Evolutionary conservation across 2,113 vertebrate genomes (phyloP).

Genomic region (Gallinago paraguaiae): DNA sequence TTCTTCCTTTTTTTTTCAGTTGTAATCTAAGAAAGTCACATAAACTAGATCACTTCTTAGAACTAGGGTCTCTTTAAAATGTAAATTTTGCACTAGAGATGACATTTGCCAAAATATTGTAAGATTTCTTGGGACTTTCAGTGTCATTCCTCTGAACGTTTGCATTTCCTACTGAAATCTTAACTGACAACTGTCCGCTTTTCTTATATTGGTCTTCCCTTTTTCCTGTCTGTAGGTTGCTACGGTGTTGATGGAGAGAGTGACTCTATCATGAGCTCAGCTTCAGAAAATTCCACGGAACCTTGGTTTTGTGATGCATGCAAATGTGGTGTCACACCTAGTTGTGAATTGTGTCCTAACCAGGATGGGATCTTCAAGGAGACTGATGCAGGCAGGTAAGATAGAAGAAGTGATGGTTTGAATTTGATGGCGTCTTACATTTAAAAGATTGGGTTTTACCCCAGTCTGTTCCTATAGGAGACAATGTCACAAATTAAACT

Average conservation of each 20-base stretch:
- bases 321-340: constrained; percentile 94
- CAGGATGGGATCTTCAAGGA: constrained; percentile 99
- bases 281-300: constrained; percentile 97
- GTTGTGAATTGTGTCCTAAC: constrained; percentile 96
- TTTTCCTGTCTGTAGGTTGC: constrained; percentile 80
- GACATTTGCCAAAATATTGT: neutral
- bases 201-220: neutral
- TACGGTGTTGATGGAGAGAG: constrained; percentile 99
- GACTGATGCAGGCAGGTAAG: constrained; percentile 95
- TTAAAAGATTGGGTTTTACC: neutral
- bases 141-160: accelerated
- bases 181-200: neutral
- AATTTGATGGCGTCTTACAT: neutral
- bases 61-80: neutral
- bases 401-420: neutral
- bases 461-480: neutral
- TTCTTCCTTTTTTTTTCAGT: neutral
- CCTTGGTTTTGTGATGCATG: constrained; percentile 99
- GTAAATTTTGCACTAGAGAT: neutral
- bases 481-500: neutral
- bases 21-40: neutral
- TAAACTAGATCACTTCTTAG: neutral
- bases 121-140: neutral
- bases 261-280: constrained; percentile 98
- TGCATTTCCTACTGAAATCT: neutral